Evolutionary conservation across 2,113 vertebrate species (phyloP).

Genomic region (Boleophthalmus pectinirostris): DNA sequence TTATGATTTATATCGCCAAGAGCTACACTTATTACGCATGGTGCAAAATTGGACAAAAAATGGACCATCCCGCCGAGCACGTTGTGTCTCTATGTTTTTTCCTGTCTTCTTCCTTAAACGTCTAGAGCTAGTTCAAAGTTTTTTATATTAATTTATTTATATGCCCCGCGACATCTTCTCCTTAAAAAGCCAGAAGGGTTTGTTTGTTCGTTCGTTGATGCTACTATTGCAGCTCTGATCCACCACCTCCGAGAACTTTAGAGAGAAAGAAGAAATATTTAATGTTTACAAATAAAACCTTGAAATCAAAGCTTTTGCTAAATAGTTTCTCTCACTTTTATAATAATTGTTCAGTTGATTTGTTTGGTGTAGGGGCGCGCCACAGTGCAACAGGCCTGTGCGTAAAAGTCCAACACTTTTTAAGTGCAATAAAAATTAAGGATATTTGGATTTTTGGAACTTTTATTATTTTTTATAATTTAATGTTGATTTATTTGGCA

Average conservation of each 20-base stretch:
- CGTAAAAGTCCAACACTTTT: background rate
- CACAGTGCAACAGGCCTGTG: constrained; percentile 10
- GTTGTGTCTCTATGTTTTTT: constrained; percentile 80
- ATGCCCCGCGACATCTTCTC: constrained; percentile 1
- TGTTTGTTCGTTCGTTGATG: constrained; percentile 11
- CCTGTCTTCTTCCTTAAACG: constrained; percentile 81
- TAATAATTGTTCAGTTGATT: background rate
- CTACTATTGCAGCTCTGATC: constrained; percentile 74
- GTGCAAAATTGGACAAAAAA: constrained; percentile 88
- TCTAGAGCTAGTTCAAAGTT: constrained; percentile 60
- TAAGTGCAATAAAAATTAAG: background rate
- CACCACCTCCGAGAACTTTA: constrained; percentile 85
- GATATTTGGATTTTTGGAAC: background rate
- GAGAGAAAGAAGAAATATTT: constrained; percentile 95
- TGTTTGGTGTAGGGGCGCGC: background rate
- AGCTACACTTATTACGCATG: constrained; percentile 90
- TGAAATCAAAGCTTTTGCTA: constrained; percentile 68
- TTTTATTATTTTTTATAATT: background rate
- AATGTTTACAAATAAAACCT: constrained; percentile 99
- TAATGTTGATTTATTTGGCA: background rate
- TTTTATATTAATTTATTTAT: constrained; percentile 1
- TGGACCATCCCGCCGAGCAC: constrained; percentile 89
- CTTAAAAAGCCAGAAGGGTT: constrained; percentile 7
- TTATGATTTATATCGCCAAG: constrained; percentile 96
- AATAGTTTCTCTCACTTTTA: constrained; percentile 61